Evolutionary conservation across 2,888 invertebrate species (phyloP).

Genomic region (Callosobruchus maculatus): DNA sequence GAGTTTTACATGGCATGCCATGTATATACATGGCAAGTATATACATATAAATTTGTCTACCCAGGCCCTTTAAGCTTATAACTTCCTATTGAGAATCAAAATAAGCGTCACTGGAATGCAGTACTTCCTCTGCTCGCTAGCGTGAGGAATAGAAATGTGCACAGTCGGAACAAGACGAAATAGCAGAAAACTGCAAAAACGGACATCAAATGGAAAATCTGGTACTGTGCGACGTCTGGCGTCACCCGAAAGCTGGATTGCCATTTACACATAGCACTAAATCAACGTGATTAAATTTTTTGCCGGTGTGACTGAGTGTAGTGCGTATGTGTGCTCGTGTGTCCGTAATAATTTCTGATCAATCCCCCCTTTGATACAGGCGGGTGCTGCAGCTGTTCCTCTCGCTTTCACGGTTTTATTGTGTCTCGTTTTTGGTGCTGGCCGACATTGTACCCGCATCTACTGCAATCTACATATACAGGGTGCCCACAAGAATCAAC

Average conservation of each 20-base stretch:
- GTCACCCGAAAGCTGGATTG: not conserved
- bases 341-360: not conserved
- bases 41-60: too few relatives aligned
- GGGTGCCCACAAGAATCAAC: not conserved
- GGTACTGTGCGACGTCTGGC: too few relatives aligned
- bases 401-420: not conserved
- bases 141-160: too few relatives aligned
- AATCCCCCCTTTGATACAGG: not conserved
- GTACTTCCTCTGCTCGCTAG: too few relatives aligned
- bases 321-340: not conserved
- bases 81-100: too few relatives aligned
- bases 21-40: too few relatives aligned
- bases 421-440: not conserved
- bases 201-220: too few relatives aligned
- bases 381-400: not conserved
- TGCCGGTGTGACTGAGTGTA: not conserved
- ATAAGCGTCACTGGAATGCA: too few relatives aligned
- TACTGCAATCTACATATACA: not conserved
- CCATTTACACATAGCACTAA: not conserved
- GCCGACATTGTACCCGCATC: not conserved
- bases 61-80: too few relatives aligned
- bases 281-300: constrained; percentile 2
- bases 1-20: too few relatives aligned
- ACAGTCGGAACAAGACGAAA: too few relatives aligned
- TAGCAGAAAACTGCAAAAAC: too few relatives aligned